Percentiles rank a stretch among this genome's conserved stretches.
Conservation (phyloP, 2,888 invertebrate genomes). For the Oxycera nigricornis region DNA sequence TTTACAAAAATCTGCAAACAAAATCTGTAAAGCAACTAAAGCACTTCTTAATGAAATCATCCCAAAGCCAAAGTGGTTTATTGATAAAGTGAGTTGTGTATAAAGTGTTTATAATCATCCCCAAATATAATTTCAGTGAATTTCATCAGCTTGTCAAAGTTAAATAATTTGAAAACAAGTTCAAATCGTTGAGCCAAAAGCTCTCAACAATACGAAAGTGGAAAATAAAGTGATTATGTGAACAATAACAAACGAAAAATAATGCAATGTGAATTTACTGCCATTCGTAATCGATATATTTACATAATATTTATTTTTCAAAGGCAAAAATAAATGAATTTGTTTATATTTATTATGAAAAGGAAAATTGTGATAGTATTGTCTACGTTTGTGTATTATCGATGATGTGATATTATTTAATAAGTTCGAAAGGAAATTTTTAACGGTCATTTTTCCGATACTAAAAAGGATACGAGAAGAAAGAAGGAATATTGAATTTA, state of each 20-base stretch:
- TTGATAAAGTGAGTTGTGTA: neutral
- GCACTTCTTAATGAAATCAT: too few relatives aligned
- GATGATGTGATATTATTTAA: slow-evolving; percentile 39
- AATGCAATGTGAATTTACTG: slow-evolving; percentile 35
- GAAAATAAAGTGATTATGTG: too few relatives aligned
- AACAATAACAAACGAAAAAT: too few relatives aligned
- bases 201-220: too few relatives aligned
- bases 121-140: slow-evolving; percentile 26
- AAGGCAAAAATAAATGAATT: neutral
- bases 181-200: too few relatives aligned
- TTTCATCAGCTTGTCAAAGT: slow-evolving; percentile 52
- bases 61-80: neutral
- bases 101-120: neutral
- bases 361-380: slow-evolving; percentile 39
- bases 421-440: neutral
- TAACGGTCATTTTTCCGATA: neutral
- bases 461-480: slow-evolving; percentile 10
- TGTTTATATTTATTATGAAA: neutral
- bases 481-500: slow-evolving; percentile 40
- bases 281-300: neutral
- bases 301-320: neutral
- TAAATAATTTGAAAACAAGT: slow-evolving; percentile 52
- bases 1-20: too few relatives aligned
- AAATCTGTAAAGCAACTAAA: too few relatives aligned
- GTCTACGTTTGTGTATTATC: slow-evolving; percentile 36